phyloP scores from a whole-genome alignment of 2,797 vertebrate genomes.

The Coregonus ussuriensis region DNA sequence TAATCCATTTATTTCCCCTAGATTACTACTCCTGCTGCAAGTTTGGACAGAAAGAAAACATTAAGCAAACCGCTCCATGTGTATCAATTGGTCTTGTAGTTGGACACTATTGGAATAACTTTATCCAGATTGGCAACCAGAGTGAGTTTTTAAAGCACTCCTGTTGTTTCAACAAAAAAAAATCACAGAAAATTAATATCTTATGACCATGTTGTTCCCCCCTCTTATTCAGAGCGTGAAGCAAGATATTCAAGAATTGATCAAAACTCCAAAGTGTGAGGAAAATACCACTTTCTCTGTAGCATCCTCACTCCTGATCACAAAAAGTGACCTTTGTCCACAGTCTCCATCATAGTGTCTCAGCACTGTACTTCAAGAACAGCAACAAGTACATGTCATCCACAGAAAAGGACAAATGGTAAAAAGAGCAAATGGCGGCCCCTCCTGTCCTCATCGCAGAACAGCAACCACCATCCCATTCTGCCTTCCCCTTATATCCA shows the following conservation, averaged over 20 bases:
- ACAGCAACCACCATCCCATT: conserved; percentile 11
- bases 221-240: conserved; percentile 39
- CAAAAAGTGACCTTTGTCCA: conserved; percentile 18
- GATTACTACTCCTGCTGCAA: conserved; percentile 90
- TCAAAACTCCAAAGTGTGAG: conserved; percentile 30
- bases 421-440: background rate
- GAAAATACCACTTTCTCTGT: conserved; percentile 21
- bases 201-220: background rate
- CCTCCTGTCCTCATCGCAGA: conserved; percentile 16
- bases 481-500: conserved; percentile 20
- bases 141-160: background rate
- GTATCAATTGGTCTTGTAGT: conserved; percentile 87
- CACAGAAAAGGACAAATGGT: conserved; percentile 6
- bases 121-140: conserved; percentile 72
- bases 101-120: conserved; percentile 83
- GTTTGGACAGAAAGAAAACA: conserved; percentile 35
- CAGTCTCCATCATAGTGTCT: conserved; percentile 7
- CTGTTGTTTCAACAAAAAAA: too few relatives aligned
- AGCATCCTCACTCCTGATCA: conserved; percentile 19
- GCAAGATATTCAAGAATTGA: conserved; percentile 36
- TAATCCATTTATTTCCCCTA: conserved; percentile 51
- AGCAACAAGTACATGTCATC: conserved; percentile 22
- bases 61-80: conserved; percentile 58
- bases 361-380: conserved; percentile 14
- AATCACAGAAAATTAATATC: background rate